Percentiles rank a stretch among this genome's conserved stretches.
Conservation (phyloP, 2,888 invertebrate genomes). For the Aphidius colemani region DNA sequence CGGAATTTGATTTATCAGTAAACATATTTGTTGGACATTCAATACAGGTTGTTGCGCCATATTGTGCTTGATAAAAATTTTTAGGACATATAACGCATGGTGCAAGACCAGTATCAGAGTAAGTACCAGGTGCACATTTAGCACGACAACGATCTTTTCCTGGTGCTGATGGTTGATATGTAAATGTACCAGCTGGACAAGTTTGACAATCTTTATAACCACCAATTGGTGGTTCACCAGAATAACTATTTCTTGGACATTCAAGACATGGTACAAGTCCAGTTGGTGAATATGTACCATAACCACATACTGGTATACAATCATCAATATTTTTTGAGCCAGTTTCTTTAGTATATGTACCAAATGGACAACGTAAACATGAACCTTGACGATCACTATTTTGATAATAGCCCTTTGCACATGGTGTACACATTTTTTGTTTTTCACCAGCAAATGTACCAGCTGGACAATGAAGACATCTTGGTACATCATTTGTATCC, state of each 20-base stretch:
- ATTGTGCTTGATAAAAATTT: slow-evolving; percentile 87
- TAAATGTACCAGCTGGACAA: slow-evolving; percentile 87
- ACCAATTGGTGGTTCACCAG: slow-evolving; percentile 83
- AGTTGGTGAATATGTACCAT: slow-evolving; percentile 93
- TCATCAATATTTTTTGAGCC: slow-evolving; percentile 85
- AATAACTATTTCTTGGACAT: slow-evolving; percentile 91
- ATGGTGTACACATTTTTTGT: slow-evolving; percentile 88
- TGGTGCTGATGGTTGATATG: slow-evolving; percentile 89
- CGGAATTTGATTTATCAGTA: slow-evolving; percentile 79
- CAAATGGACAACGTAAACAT: slow-evolving; percentile 88
- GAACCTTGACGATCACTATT: slow-evolving; percentile 88
- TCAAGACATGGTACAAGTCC: slow-evolving; percentile 92
- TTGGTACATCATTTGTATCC: slow-evolving; percentile 88
- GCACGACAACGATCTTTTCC: slow-evolving; percentile 81
- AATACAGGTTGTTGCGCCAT: slow-evolving; percentile 83
- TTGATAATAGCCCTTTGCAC: slow-evolving; percentile 92
- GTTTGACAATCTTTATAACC: slow-evolving; percentile 93
- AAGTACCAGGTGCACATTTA: slow-evolving; percentile 88
- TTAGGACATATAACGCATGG: slow-evolving; percentile 92
- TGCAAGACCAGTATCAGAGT: slow-evolving; percentile 90
- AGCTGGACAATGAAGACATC: slow-evolving; percentile 95
- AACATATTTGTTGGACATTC: slow-evolving; percentile 92
- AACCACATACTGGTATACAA: slow-evolving; percentile 93
- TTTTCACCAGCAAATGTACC: slow-evolving; percentile 92
- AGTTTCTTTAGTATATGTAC: slow-evolving; percentile 90